These are phyloP conservation scores for Oegoconia quadripuncta DNA, from an alignment of 2,888 invertebrate genomes.

Conservation along the genomic window DNA sequence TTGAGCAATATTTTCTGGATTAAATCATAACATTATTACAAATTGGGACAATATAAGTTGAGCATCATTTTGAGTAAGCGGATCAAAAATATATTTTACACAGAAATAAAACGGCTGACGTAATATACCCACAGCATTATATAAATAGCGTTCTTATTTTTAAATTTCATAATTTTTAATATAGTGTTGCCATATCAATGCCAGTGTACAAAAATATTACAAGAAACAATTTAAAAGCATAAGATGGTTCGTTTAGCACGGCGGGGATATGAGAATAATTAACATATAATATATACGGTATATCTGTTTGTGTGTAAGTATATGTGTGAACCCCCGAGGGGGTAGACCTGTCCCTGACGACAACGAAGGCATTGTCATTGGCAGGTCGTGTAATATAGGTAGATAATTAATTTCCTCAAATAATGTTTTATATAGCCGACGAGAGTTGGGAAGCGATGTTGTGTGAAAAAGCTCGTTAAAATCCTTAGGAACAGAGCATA, in stretches of 20 bases:
- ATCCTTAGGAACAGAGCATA: not conserved
- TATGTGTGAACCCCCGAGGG: slow-evolving; percentile 10
- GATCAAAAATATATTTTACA: no score
- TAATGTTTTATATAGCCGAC: slow-evolving; percentile 19
- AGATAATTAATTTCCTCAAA: slow-evolving; percentile 35
- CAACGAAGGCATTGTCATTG: slow-evolving; percentile 19
- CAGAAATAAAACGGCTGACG: no score
- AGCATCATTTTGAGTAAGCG: no score
- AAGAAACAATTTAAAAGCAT: not conserved
- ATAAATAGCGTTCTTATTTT: no score
- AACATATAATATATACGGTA: no score
- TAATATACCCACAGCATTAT: no score
- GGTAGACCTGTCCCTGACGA: slow-evolving; percentile 12
- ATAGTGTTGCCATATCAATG: slow-evolving; percentile 4
- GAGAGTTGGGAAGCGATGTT: slow-evolving; percentile 25
- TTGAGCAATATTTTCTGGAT: no score
- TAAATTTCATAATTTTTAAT: no score
- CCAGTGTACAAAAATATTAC: slow-evolving; percentile 8
- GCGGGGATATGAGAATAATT: slow-evolving; percentile 34
- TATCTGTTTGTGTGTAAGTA: slow-evolving; percentile 31
- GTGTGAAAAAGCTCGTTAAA: not conserved
- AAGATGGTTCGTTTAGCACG: slow-evolving; percentile 44
- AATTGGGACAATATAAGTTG: no score
- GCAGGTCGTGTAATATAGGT: slow-evolving; percentile 40
- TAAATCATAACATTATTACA: no score